These are phyloP conservation scores for Heliornis fulica DNA, from an alignment of 2,113 vertebrate genomes.

Conservation along the genomic window DNA sequence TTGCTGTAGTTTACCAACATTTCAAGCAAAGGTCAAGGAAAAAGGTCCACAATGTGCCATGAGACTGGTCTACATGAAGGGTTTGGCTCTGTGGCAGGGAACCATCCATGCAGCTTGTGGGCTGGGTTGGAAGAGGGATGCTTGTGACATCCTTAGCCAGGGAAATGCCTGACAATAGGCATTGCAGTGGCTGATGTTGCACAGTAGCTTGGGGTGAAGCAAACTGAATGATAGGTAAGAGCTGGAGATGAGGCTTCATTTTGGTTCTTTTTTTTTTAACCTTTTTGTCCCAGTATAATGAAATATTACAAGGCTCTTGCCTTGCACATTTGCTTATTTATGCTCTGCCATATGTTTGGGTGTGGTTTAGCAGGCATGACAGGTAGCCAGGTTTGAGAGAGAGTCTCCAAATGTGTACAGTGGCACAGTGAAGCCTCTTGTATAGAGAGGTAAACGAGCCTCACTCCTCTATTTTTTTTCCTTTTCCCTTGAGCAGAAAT, in stretches of 20 bases:
- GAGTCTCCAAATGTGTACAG: background rate
- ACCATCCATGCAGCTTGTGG: background rate
- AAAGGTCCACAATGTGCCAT: background rate
- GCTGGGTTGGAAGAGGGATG: background rate
- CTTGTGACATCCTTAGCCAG: background rate
- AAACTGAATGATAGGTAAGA: background rate
- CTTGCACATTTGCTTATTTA: background rate
- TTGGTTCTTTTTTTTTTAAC: too few relatives aligned
- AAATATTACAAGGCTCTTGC: background rate
- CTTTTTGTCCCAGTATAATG: background rate
- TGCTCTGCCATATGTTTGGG: background rate
- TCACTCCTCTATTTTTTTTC: background rate
- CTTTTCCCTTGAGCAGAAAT: background rate
- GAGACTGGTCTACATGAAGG: background rate
- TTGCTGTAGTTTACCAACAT: background rate
- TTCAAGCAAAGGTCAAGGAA: background rate
- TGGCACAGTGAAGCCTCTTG: background rate
- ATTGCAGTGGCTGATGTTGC: background rate
- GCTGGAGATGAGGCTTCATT: background rate
- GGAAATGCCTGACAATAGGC: background rate
- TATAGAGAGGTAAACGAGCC: background rate
- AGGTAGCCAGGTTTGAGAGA: background rate
- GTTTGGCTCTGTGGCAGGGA: background rate
- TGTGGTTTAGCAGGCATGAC: background rate
- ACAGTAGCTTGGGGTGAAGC: background rate